A percentile compares a stretch with the other conserved stretches of the same genome.
Conservation (phyloP, 2,888 invertebrate genomes). For the Parnassius glacialis region DNA sequence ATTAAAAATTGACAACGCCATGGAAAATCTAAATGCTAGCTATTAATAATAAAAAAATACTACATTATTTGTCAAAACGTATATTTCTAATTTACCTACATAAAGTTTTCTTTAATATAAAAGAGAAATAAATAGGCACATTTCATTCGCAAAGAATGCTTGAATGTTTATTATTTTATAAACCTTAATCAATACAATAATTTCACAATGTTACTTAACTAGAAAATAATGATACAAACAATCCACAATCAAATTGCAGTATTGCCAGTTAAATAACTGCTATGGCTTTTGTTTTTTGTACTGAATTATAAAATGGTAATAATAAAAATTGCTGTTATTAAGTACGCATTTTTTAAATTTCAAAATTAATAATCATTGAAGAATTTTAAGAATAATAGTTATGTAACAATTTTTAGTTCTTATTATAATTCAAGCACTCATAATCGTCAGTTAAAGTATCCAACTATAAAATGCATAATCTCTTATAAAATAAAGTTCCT, state of each 20-base stretch:
- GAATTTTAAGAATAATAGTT: background rate
- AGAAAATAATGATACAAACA: slow-evolving; percentile 52
- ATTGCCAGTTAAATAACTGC: slow-evolving; percentile 48
- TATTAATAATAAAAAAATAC: slow-evolving; percentile 48
- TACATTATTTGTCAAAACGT: slow-evolving; percentile 64
- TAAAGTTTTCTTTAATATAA: slow-evolving; percentile 59
- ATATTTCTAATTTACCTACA: slow-evolving; percentile 56
- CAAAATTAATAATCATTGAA: background rate
- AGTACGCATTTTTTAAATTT: slow-evolving; percentile 17
- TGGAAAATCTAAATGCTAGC: slow-evolving; percentile 45
- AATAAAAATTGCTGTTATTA: slow-evolving; percentile 24
- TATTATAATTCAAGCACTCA: slow-evolving; percentile 25
- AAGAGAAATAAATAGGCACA: slow-evolving; percentile 78
- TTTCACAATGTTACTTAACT: slow-evolving; percentile 56
- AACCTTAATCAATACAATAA: slow-evolving; percentile 50
- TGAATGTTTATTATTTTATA: slow-evolving; percentile 39
- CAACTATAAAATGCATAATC: slow-evolving; percentile 41
- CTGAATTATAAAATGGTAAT: slow-evolving; percentile 46
- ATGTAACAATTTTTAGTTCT: background rate
- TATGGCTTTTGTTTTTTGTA: slow-evolving; percentile 73
- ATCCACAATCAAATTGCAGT: slow-evolving; percentile 71
- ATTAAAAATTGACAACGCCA: slow-evolving; percentile 44
- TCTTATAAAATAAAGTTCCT: slow-evolving; percentile 33
- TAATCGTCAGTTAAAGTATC: slow-evolving; percentile 32
- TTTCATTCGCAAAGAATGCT: slow-evolving; percentile 68